Conservation (phyloP, 2,797 vertebrate genomes). For the Coregonus ussuriensis region DNA sequence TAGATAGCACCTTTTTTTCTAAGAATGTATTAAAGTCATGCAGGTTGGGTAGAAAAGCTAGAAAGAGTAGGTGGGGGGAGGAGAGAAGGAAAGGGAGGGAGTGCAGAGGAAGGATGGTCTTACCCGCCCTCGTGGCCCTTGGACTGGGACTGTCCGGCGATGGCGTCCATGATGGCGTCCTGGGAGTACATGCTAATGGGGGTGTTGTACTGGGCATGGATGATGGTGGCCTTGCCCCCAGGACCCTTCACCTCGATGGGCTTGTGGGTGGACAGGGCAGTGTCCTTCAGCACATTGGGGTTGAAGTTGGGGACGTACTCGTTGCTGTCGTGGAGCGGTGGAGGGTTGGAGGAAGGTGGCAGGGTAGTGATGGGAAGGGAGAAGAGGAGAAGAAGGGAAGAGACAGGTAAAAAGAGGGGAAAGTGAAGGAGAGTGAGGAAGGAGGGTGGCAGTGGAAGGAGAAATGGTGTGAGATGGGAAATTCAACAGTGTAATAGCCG, state of each 20-base stretch:
- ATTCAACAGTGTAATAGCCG: neutral
- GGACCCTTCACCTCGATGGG: slow-evolving; percentile 97
- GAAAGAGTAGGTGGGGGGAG: neutral
- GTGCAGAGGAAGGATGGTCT: slow-evolving; percentile 46
- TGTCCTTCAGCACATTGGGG: slow-evolving; percentile 84
- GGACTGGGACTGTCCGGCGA: slow-evolving; percentile 87
- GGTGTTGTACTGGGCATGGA: slow-evolving; percentile 99
- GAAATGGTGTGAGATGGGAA: slow-evolving; percentile 1
- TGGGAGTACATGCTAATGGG: slow-evolving; percentile 99
- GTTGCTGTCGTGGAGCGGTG: slow-evolving; percentile 61
- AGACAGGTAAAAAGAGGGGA: neutral
- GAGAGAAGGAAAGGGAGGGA: neutral
- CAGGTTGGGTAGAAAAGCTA: neutral
- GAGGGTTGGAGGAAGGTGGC: slow-evolving; percentile 6
- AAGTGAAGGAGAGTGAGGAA: slow-evolving; percentile 13
- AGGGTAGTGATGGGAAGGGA: slow-evolving; percentile 10
- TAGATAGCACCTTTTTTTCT: too few relatives aligned
- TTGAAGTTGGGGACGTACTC: slow-evolving; percentile 83
- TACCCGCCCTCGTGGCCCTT: slow-evolving; percentile 91
- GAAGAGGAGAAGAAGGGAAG: slow-evolving; percentile 29
- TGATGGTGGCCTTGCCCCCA: slow-evolving; percentile 93
- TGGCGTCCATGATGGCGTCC: slow-evolving; percentile 99
- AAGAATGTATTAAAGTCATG: neutral
- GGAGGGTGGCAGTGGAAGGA: slow-evolving; percentile 4
- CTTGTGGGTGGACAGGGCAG: slow-evolving; percentile 84